These are phyloP conservation scores for Neomorphus geoffroyi DNA, from an alignment of 2,797 vertebrate species.

Conservation along the genomic window DNA sequence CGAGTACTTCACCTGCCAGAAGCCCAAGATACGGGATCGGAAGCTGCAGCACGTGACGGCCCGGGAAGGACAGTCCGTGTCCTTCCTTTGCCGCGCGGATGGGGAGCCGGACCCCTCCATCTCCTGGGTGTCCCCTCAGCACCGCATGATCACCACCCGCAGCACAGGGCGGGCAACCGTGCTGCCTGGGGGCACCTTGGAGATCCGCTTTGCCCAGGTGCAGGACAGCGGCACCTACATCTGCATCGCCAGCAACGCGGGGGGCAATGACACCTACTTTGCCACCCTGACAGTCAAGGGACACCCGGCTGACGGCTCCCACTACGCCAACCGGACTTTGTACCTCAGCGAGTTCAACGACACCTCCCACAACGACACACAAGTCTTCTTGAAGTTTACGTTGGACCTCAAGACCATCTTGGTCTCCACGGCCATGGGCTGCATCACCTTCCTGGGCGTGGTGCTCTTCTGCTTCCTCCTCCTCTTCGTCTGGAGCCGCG, in stretches of 20 bases:
- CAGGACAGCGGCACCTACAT: conserved; percentile 96
- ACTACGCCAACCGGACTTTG: conserved; percentile 84
- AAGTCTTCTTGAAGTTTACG: conserved; percentile 90
- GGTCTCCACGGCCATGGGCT: conserved; percentile 98
- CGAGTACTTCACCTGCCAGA: conserved; percentile 95
- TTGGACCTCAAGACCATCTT: conserved; percentile 97
- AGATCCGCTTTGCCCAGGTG: conserved; percentile 88
- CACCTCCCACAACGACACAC: conserved; percentile 90
- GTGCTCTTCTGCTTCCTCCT: conserved; percentile 99
- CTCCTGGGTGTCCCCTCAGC: conserved; percentile 94
- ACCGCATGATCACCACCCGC: conserved; percentile 87
- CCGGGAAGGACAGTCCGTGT: conserved; percentile 88
- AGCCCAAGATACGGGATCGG: conserved; percentile 93
- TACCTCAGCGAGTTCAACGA: conserved; percentile 87
- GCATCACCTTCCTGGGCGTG: conserved; percentile 96
- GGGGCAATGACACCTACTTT: conserved; percentile 97
- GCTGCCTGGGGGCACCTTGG: conserved; percentile 89
- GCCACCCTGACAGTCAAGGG: conserved; percentile 90
- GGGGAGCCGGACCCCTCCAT: conserved; percentile 91
- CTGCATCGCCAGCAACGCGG: conserved; percentile 96
- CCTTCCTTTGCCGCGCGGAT: conserved; percentile 90
- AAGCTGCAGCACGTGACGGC: conserved; percentile 89
- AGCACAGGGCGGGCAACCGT: conserved; percentile 85
- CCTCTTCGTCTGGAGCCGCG: conserved; percentile 98
- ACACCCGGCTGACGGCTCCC: conserved; percentile 75